These are phyloP conservation scores for Drosophila ochracea DNA, from an alignment of 2,888 invertebrate genomes.

Conservation along the genomic window DNA sequence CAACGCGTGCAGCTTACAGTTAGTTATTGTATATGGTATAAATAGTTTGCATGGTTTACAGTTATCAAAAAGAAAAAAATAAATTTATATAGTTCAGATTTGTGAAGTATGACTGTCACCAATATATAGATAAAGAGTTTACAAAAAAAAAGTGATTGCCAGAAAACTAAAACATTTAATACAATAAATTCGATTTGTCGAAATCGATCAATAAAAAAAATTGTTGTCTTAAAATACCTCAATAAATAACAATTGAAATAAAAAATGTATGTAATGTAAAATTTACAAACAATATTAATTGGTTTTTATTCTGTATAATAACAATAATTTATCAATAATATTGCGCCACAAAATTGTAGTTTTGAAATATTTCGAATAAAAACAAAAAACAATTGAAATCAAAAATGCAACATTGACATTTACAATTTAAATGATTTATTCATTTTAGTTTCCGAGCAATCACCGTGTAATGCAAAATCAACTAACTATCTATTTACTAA, in stretches of 20 bases:
- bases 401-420: not conserved
- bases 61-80: conserved; percentile 30
- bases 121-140: not conserved
- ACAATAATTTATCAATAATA: too few species aligned
- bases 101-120: conserved; percentile 30
- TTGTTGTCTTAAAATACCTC: not conserved
- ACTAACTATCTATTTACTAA: conserved; percentile 22
- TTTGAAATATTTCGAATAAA: not conserved
- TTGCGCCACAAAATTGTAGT: not conserved
- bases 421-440: not conserved
- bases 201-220: not conserved
- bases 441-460: not conserved
- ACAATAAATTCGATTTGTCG: not conserved
- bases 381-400: not conserved
- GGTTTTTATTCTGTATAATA: too few species aligned
- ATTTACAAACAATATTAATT: not conserved
- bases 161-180: not conserved
- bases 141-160: not conserved
- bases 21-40: conserved; percentile 38
- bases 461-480: conserved; percentile 11
- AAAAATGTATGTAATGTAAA: not conserved
- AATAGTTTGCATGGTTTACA: conserved; percentile 24
- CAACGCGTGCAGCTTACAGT: conserved; percentile 61
- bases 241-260: not conserved
- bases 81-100: conserved; percentile 6